Percentiles rank a stretch among this genome's conserved stretches.
Evolutionary conservation across 2,113 vertebrate genomes (phyloP).

Genomic region (Mohoua ochrocephala): DNA sequence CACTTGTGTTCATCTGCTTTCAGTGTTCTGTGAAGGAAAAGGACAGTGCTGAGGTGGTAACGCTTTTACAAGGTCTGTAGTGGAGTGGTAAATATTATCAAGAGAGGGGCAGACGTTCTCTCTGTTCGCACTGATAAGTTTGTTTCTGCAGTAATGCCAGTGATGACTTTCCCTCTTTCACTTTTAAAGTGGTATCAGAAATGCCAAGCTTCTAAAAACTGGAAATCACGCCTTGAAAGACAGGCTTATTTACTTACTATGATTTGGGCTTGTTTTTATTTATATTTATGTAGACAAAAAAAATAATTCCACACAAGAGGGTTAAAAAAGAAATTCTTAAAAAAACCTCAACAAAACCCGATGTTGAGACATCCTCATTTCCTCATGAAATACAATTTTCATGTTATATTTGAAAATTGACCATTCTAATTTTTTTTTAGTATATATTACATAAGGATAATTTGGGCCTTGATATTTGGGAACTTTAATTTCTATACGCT

Average conservation of each 20-base stretch:
- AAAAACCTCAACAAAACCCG: not conserved
- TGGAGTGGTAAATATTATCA: not conserved
- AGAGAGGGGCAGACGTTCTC: not conserved
- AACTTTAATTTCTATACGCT: not conserved
- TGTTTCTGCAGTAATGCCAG: not conserved
- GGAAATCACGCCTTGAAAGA: not conserved
- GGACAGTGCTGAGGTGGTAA: not conserved
- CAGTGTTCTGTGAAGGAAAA: not conserved
- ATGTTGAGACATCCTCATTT: not conserved
- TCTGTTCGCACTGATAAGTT: not conserved
- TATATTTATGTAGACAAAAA: not conserved
- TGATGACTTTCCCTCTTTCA: not conserved
- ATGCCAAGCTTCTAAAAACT: not conserved
- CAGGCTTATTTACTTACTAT: not conserved
- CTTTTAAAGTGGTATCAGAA: not conserved
- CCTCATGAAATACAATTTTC: not conserved
- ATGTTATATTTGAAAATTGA: not conserved
- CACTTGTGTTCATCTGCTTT: not conserved
- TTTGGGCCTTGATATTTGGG: not conserved
- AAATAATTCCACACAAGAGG: rapidly evolving
- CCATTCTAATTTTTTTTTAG: not conserved
- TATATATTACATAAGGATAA: not conserved
- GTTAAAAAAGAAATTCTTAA: not conserved
- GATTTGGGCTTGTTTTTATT: rapidly evolving
- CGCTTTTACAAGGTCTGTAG: not conserved